Percentiles rank a stretch among this genome's conserved stretches.
Evolutionary conservation across 2,113 vertebrate species (phyloP).

Genomic region (Orientallactaga bullata): DNA sequence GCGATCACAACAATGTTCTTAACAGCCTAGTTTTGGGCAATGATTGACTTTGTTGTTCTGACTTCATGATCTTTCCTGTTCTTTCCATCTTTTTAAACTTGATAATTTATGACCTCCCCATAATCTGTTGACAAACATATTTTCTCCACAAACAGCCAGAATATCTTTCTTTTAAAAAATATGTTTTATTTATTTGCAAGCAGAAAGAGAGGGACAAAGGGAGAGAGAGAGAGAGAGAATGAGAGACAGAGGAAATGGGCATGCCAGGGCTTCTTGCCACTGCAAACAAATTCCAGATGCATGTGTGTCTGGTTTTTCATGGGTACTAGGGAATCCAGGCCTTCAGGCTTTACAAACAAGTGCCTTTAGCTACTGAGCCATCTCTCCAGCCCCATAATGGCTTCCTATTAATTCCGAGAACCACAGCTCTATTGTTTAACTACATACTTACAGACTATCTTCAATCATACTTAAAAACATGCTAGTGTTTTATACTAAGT

Average conservation of each 20-base stretch:
- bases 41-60: slow-evolving; percentile 27
- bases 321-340: no score
- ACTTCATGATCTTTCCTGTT: not conserved
- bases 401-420: not conserved
- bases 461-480: not conserved
- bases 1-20: not conserved
- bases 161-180: not conserved
- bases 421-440: not conserved
- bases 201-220: no score
- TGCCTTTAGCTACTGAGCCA: not conserved
- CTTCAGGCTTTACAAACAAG: no score
- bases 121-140: not conserved
- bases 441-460: not conserved
- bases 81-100: not conserved
- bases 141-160: not conserved
- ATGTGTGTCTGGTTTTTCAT: no score
- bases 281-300: no score
- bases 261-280: no score
- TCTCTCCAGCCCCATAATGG: not conserved
- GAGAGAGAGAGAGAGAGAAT: no score
- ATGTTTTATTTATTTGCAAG: not conserved
- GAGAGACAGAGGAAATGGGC: no score
- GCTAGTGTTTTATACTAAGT: not conserved
- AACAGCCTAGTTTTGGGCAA: not conserved
- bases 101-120: not conserved